Evolutionary conservation across 2,113 vertebrate species (phyloP).

Genomic region (Nannospalax galili): DNA sequence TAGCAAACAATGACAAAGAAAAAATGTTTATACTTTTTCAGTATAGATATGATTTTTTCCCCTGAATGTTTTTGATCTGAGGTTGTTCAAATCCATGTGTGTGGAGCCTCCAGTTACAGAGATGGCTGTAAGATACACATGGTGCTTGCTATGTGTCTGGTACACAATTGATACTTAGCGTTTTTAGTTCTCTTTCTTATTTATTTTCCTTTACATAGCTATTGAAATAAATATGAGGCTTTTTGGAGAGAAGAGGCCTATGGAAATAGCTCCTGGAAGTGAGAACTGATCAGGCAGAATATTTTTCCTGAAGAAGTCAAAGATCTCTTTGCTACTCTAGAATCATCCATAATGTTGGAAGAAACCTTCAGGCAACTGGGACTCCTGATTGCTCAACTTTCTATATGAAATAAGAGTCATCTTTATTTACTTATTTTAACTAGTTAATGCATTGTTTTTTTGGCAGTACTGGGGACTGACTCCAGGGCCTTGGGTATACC

Average conservation of each 20-base stretch:
- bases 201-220: background rate
- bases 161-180: background rate
- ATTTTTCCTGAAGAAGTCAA: background rate
- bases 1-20: background rate
- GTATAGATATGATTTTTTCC: background rate
- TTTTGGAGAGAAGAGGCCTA: background rate
- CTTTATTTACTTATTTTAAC: background rate
- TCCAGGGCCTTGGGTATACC: background rate
- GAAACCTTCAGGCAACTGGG: background rate
- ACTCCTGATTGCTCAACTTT: background rate
- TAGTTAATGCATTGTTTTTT: background rate
- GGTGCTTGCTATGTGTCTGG: background rate
- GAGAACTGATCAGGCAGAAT: background rate
- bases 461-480: background rate
- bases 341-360: background rate
- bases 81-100: background rate
- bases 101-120: background rate
- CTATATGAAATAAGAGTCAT: background rate
- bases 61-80: background rate
- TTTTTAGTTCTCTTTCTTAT: background rate
- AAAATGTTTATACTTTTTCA: background rate
- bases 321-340: background rate
- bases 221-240: background rate
- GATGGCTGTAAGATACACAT: too few relatives aligned
- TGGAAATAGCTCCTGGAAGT: background rate